Evolutionary conservation across 2,797 vertebrate genomes (phyloP), one percentile per base, ranked within the genome.

Genomic region (Trematomus bernacchii): DNA sequence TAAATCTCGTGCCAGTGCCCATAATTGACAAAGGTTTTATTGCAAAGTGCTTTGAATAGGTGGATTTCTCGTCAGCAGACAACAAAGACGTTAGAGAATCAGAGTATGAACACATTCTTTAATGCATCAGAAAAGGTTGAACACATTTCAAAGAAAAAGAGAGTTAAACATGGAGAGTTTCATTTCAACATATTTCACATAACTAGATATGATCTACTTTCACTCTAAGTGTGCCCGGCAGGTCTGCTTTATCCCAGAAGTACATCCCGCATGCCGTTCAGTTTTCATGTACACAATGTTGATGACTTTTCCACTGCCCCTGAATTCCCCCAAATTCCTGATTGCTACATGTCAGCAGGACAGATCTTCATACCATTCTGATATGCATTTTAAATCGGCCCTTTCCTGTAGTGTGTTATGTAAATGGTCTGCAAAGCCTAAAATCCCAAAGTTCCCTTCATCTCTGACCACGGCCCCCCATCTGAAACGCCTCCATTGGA

Each of bases 81-180:
- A 53, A 51, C 21, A 52, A 23, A 6, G 3, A 0, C 27, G 4
- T 27, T 52, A 9, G 7, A 54, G 59, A 76, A 3, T 54, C 42
- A 70, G 37, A 14, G 10, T 3, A 3, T 75, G 1, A 71, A 46
- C 4, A 37, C 2, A 33, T 2, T 16, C 30, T 14, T 15, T 10
- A 52, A 50, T 7, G 58, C 0, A 2, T 30, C 10, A 14, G 40
- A 21, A 7, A 37, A 33, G 10, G 18, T 7, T 3, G 2, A 64
- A 37, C 12, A 4, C 33, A 10, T 19, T 84, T 84, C 59, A 51
- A 52, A 0, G 68, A 84, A 84, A 21, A 63, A 33, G 10, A 52
- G 1, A 37, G 1, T n/a, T 11, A 10, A 4, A 9, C 11, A 44
- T 6, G 5, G 10, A 1, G 0, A 68, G 72, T 85, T 85, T 82